phyloP scores from a whole-genome alignment of 2,113 vertebrate genomes.

The Elgaria multicarinata region DNA sequence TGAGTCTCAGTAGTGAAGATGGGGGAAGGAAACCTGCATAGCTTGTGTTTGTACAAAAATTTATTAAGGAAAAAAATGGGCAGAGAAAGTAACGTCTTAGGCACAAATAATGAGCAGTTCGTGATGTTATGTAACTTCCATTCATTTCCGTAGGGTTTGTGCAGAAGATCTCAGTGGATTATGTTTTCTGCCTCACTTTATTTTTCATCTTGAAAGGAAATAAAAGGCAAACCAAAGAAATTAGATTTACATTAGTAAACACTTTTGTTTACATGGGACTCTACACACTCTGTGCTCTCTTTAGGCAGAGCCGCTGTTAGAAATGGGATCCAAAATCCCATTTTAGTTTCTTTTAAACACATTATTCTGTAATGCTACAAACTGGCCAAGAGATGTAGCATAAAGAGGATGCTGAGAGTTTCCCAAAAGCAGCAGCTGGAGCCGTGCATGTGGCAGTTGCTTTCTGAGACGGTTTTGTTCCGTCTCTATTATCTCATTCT shows the following conservation, averaged over 20 bases:
- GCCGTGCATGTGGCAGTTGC: constrained; percentile 13
- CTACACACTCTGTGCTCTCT: background rate
- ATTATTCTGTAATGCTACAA: background rate
- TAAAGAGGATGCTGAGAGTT: constrained; percentile 9
- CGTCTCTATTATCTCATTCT: constrained; percentile 22
- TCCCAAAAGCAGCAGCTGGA: constrained; percentile 27
- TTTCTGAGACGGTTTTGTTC: constrained; percentile 36
- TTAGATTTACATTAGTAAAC: background rate
- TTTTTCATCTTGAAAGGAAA: background rate
- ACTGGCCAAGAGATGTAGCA: background rate
- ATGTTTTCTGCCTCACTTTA: background rate
- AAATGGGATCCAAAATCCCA: background rate
- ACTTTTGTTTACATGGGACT: background rate
- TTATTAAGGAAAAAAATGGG: background rate
- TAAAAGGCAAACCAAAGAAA: background rate
- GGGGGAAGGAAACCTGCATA: background rate
- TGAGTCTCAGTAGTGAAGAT: background rate
- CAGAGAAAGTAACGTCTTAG: background rate
- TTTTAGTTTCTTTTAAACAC: background rate
- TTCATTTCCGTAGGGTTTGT: background rate
- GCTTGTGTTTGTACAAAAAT: background rate
- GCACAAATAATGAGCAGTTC: background rate
- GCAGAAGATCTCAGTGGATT: background rate
- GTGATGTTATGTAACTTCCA: background rate
- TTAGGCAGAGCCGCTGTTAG: background rate